A percentile compares a stretch with the other conserved stretches of the same genome.
Conservation (phyloP, 2,113 vertebrate genomes). For the Athene cunicularia region DNA sequence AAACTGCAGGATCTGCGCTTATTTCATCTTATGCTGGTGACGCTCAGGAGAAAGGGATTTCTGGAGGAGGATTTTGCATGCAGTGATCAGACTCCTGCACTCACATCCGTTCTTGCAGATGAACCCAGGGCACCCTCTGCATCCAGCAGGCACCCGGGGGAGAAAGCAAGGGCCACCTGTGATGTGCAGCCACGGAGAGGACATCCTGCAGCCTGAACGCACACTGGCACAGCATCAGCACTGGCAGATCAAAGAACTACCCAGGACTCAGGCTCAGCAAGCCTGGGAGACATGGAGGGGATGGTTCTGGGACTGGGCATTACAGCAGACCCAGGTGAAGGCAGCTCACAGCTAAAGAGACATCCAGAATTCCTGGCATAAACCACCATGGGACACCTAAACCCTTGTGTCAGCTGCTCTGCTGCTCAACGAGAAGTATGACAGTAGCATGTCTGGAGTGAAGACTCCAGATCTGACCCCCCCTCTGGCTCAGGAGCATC, state of each 20-base stretch:
- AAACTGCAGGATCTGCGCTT: neutral
- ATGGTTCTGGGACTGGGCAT: rapidly evolving
- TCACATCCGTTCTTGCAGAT: neutral
- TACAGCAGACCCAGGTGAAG: neutral
- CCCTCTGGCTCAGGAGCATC: neutral
- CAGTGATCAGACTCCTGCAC: neutral
- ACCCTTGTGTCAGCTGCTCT: neutral
- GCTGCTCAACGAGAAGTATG: neutral
- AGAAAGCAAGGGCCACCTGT: neutral
- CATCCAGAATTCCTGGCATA: neutral
- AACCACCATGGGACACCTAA: neutral
- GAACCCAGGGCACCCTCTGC: neutral
- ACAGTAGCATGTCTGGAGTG: rapidly evolving
- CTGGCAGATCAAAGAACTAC: neutral
- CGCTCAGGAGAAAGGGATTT: neutral
- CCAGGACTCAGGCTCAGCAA: neutral
- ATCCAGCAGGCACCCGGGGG: neutral
- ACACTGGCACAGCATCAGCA: rapidly evolving
- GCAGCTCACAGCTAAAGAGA: neutral
- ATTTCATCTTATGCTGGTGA: neutral
- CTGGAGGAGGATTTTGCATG: neutral
- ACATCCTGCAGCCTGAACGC: neutral
- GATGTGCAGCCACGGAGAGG: rapidly evolving
- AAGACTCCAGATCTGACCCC: neutral
- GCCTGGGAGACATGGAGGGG: neutral